phyloP scores from a whole-genome alignment of 2,888 invertebrate genomes.

The Erynnis tages region DNA sequence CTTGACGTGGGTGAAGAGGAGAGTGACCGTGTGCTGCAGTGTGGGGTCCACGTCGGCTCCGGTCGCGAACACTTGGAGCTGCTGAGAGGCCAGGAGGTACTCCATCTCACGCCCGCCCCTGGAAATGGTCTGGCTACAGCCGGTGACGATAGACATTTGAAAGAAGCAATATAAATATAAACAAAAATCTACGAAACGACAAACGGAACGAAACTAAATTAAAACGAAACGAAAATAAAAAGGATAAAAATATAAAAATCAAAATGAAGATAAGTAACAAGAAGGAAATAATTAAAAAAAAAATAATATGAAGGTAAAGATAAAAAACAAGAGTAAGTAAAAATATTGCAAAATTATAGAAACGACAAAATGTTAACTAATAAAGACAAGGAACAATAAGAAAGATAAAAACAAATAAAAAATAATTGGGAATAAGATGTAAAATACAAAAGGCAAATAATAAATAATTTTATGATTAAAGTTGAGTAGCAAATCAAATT shows the following conservation, averaged over 20 bases:
- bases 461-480: too few relatives aligned
- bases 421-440: too few relatives aligned
- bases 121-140: slow-evolving; percentile 54
- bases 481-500: too few relatives aligned
- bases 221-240: neutral
- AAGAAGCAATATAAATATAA: slow-evolving; percentile 32
- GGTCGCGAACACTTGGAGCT: slow-evolving; percentile 58
- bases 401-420: too few relatives aligned
- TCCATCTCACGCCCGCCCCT: slow-evolving; percentile 86
- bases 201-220: neutral
- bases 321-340: too few relatives aligned
- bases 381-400: too few relatives aligned
- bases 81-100: slow-evolving; percentile 84
- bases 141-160: slow-evolving; percentile 36
- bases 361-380: too few relatives aligned
- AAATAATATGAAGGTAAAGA: neutral
- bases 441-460: too few relatives aligned
- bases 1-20: slow-evolving; percentile 62
- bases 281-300: neutral
- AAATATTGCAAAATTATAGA: too few relatives aligned
- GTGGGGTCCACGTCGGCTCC: slow-evolving; percentile 56
- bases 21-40: slow-evolving; percentile 60
- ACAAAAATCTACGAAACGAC: slow-evolving; percentile 12
- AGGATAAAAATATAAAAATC: too few relatives aligned
- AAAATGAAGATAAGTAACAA: neutral